phyloP scores from a whole-genome alignment of 2,888 invertebrate species.

The Dromius quadrimaculatus region DNA sequence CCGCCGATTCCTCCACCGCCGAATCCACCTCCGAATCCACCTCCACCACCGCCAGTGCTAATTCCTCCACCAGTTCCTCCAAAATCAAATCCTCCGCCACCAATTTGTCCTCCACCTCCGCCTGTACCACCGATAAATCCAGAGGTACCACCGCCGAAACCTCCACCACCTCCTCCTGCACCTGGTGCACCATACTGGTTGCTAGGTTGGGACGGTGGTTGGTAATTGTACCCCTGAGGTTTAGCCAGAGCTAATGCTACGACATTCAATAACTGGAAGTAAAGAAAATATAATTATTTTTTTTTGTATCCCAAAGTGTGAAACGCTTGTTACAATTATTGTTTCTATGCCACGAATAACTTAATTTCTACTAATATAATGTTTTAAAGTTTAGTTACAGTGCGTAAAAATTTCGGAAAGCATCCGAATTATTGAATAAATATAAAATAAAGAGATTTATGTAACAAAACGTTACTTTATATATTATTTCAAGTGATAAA shows the following conservation, averaged over 20 bases:
- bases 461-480: too few species aligned
- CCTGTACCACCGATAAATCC: conserved; percentile 2
- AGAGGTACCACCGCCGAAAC: not conserved
- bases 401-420: too few species aligned
- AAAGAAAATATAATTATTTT: not conserved
- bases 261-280: conserved; percentile 39
- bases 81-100: not conserved
- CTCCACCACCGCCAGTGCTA: not conserved
- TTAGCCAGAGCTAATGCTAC: conserved; percentile 71
- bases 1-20: not conserved
- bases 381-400: too few species aligned
- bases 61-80: conserved; percentile 7
- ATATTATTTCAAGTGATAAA: too few species aligned
- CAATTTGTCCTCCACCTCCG: not conserved
- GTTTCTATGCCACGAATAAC: too few species aligned
- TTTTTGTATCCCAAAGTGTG: not conserved
- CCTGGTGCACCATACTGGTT: conserved; percentile 13
- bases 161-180: not conserved
- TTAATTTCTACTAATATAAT: not conserved
- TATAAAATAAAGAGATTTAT: too few species aligned
- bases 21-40: conserved; percentile 10
- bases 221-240: conserved; percentile 69
- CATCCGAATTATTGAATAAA: too few species aligned
- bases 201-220: conserved; percentile 4
- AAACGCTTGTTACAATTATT: too few species aligned